These are phyloP conservation scores for Eledone cirrhosa DNA, from an alignment of 2,888 invertebrate genomes.

Conservation along the genomic window DNA sequence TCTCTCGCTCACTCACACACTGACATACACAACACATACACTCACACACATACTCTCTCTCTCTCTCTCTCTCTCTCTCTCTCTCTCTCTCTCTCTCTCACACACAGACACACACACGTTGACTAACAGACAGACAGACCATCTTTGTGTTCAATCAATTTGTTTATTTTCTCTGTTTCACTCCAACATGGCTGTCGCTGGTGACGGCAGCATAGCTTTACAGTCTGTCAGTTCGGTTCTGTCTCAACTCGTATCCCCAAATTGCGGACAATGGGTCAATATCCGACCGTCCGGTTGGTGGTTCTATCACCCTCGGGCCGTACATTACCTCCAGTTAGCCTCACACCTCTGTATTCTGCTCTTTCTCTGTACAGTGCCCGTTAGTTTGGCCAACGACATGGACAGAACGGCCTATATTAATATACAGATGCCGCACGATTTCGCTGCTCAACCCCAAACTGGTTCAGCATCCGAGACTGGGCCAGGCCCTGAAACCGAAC, in stretches of 20 bases:
- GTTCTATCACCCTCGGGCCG: neutral
- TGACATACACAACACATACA: neutral
- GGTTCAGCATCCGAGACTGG: no score
- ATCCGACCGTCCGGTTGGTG: slow-evolving; percentile 4
- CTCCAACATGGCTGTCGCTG: no score
- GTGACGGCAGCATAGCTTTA: no score
- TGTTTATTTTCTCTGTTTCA: no score
- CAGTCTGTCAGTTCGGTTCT: neutral
- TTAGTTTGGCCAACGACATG: neutral
- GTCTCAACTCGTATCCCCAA: no score
- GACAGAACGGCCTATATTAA: neutral
- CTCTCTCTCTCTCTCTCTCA: neutral
- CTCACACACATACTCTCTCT: neutral
- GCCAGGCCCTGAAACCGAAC: no score
- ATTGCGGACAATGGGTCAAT: slow-evolving; percentile 1
- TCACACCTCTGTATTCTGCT: neutral
- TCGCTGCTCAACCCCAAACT: no score
- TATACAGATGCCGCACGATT: neutral
- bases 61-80: no score
- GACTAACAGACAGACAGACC: no score
- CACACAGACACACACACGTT: neutral
- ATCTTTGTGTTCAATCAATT: no score
- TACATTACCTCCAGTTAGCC: neutral
- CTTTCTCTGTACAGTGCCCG: slow-evolving; percentile 1
- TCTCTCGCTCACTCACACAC: no score